Evolutionary conservation across 2,113 vertebrate genomes (phyloP).

Genomic region (Nesogale talazaci): DNA sequence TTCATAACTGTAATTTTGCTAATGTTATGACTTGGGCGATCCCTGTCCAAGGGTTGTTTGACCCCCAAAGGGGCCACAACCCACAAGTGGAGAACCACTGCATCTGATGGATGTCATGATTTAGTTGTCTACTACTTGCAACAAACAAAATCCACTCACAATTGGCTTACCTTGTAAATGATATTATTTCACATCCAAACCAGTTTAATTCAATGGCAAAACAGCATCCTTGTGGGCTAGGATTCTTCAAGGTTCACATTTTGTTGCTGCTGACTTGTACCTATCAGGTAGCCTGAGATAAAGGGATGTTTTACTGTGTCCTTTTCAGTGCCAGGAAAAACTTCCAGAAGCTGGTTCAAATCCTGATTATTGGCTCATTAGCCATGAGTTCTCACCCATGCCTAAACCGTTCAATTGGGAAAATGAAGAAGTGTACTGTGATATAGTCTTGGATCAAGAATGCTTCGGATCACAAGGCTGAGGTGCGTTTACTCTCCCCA

Average conservation of each 20-base stretch:
- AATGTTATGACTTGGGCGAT: too few relatives aligned
- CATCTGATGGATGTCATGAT: background rate
- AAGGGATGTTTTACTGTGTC: background rate
- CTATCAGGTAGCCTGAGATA: background rate
- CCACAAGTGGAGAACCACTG: too few relatives aligned
- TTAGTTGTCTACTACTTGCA: constrained; percentile 11
- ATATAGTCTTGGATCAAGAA: background rate
- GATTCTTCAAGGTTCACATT: background rate
- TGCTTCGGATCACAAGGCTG: background rate
- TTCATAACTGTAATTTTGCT: too few relatives aligned
- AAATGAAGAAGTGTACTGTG: background rate
- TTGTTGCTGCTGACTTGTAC: background rate
- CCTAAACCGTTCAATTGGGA: background rate
- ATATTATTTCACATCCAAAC: background rate
- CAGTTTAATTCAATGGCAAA: background rate
- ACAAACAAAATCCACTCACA: background rate
- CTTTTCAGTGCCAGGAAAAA: background rate
- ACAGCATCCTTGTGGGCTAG: background rate
- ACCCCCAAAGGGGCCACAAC: too few relatives aligned
- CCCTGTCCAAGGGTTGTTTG: too few relatives aligned
- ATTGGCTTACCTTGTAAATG: background rate
- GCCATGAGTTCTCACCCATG: background rate
- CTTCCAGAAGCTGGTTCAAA: background rate
- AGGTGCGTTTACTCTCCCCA: background rate
- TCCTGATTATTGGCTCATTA: too few relatives aligned